These are phyloP conservation scores for Nematopogon swammerdamellus DNA, from an alignment of 2,888 invertebrate genomes.

Conservation along the genomic window DNA sequence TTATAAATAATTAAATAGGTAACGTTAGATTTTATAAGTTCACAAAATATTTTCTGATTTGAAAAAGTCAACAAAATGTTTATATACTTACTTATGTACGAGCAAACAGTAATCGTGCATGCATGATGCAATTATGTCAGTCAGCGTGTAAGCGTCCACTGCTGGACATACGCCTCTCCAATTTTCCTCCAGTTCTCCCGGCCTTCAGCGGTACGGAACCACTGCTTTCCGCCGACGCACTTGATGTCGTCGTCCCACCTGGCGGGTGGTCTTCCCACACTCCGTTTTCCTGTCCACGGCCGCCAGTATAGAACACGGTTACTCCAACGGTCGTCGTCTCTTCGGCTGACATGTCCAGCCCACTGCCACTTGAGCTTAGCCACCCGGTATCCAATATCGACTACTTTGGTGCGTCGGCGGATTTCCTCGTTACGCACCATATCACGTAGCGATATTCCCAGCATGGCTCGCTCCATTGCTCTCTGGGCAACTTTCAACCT, in stretches of 20 bases:
- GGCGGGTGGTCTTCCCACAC: not conserved
- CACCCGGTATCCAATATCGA: not conserved
- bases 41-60: too few species aligned
- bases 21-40: too few species aligned
- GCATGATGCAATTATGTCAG: too few species aligned
- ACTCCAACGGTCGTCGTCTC: not conserved
- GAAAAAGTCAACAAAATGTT: too few species aligned
- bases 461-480: slow-evolving; percentile 10
- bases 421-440: too few species aligned
- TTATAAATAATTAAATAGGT: too few species aligned
- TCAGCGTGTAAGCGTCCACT: not conserved
- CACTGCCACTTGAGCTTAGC: not conserved
- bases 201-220: not conserved
- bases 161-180: not conserved
- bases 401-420: not conserved
- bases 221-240: not conserved
- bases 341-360: not conserved
- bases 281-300: not conserved
- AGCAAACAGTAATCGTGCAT: too few species aligned
- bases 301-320: not conserved
- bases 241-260: not conserved
- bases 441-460: slow-evolving; percentile 5
- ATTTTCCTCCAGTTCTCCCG: not conserved
- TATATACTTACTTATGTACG: too few species aligned
- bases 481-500: slow-evolving; percentile 8